These are phyloP conservation scores for Archilochus colubris DNA, from an alignment of 2,113 vertebrate genomes.

Conservation along the genomic window DNA sequence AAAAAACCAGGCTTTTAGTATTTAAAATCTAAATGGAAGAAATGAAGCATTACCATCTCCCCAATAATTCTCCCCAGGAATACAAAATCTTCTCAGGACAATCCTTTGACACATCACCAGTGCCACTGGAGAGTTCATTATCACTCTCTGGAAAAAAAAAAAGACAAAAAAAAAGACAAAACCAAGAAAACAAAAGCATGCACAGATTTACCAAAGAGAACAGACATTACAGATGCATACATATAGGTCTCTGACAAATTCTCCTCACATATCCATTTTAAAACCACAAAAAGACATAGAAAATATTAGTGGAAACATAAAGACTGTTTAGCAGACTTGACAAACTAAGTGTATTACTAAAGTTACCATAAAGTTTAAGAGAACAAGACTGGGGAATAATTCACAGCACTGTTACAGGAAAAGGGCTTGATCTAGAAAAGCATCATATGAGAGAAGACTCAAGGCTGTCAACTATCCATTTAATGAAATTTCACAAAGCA, in stretches of 20 bases:
- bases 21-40: slow-evolving; percentile 25
- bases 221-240: not conserved
- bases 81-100: slow-evolving; percentile 98
- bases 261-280: not conserved
- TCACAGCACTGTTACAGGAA: not conserved
- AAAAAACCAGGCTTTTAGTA: not conserved
- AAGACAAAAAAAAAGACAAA: not conserved
- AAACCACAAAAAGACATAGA: not conserved
- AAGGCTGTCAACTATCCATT: not conserved
- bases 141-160: slow-evolving; percentile 87
- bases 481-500: not conserved
- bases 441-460: not conserved
- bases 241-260: not conserved
- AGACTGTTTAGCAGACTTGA: not conserved
- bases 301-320: not conserved
- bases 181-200: not conserved
- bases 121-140: slow-evolving; percentile 96
- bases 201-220: slow-evolving; percentile 10
- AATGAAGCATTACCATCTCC: slow-evolving; percentile 86
- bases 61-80: slow-evolving; percentile 94
- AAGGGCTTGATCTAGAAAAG: not conserved
- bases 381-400: not conserved
- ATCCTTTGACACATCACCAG: slow-evolving; percentile 97
- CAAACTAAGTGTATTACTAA: not conserved
- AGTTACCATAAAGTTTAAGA: not conserved